Percentiles rank a stretch among this genome's conserved stretches.
Evolutionary conservation across 2,113 vertebrate species (phyloP).

Genomic region (Zosterops pallidus): DNA sequence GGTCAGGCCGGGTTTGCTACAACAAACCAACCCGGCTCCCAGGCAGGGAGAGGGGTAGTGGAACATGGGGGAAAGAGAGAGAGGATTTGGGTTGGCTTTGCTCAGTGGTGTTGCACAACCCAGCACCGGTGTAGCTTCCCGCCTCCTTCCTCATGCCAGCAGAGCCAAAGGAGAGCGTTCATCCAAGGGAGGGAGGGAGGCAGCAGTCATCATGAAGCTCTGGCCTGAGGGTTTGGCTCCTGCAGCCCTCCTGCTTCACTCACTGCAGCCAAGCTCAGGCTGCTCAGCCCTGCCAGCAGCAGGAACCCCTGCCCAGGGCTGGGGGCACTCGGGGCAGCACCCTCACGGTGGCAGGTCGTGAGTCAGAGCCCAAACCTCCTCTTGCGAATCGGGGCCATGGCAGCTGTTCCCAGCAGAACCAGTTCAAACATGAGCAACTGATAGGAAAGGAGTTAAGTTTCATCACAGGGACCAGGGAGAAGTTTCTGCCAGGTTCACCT

Average conservation of each 20-base stretch:
- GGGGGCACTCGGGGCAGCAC: neutral
- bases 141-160: neutral
- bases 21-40: neutral
- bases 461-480: neutral
- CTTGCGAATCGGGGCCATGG: accelerated
- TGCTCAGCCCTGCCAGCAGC: neutral
- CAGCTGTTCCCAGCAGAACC: conserved; percentile 6
- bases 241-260: neutral
- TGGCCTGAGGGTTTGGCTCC: neutral
- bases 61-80: neutral
- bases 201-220: neutral
- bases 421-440: conserved; percentile 7
- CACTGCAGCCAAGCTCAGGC: neutral
- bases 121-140: neutral
- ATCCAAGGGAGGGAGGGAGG: neutral
- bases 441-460: neutral
- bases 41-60: neutral
- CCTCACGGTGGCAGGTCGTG: accelerated
- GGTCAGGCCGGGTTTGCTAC: neutral
- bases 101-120: accelerated
- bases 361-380: neutral
- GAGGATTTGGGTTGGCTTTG: neutral
- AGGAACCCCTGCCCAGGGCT: neutral
- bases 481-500: neutral
- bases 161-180: accelerated